Base-by-base conservation (phyloP, 92 coral and sea anemone species). In the Nematostella vectensis region DNA sequence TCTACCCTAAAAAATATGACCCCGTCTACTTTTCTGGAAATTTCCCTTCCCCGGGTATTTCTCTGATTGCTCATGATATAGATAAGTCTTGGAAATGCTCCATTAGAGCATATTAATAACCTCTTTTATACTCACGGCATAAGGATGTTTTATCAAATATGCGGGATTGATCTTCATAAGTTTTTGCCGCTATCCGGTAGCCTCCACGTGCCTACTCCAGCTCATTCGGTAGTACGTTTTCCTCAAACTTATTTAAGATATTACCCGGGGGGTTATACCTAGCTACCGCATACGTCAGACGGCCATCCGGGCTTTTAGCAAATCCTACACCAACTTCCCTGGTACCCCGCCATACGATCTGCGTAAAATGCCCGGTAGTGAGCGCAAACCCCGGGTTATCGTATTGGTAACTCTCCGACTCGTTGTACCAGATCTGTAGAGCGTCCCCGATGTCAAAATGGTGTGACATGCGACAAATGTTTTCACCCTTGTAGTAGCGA, bases 191-290 rank as follows among this genome's bases (percentile, higher is more conserved):
- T n/a, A n/a, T n/a, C n/a, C n/a, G n/a, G n/a, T n/a, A n/a, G n/a
- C n/a, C n/a, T n/a, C n/a, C n/a, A n/a, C n/a, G n/a, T n/a, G n/a
- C n/a, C n/a, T n/a, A n/a, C n/a, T n/a, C n/a, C n/a, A n/a, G n/a
- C n/a, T 37, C 40, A 54, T 2, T 54, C 62, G 6, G 72, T 11
- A 68, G 55, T 10, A 89, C 95, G 31, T 89, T 89, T 47, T 60
- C 80, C 17, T 76, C 67, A 55, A 89, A 89, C 31, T 60, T 58
- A 51, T 69, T 69, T 39, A 80, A 47, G 51, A 85, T 75, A 65
- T 89, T 89, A 26, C 96, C 96, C 4, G 96, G 81, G 1, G 96
- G 96, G 57, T 79, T 58, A 57, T 89, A 89, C 47, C 96, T 83
- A 12, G 89, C 89, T 11, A 89, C 96, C 63, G 81, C 53, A 55